Evolutionary conservation across 1,140 invertebrate species (phyloP).

Genomic region (Euborellia annulipes): DNA sequence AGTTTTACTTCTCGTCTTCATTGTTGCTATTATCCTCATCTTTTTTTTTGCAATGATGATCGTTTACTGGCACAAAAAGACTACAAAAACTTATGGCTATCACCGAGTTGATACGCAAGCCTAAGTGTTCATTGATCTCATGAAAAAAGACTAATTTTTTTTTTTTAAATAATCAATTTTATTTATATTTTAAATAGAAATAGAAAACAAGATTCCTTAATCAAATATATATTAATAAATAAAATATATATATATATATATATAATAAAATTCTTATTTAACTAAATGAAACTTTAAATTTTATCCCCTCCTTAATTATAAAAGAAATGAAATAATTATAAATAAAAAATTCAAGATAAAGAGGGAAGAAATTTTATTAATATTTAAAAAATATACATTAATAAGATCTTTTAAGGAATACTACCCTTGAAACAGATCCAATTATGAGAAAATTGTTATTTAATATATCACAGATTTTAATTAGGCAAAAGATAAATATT

Average conservation of each 20-base stretch:
- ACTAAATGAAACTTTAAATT: not conserved
- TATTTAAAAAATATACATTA: not conserved
- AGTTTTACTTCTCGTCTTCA: conserved; percentile 24
- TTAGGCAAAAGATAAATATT: too few relatives aligned
- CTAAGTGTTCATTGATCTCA: not conserved
- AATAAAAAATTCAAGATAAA: not conserved
- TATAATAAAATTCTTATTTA: not conserved
- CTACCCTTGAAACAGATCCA: conserved; percentile 3
- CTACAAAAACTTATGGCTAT: not conserved
- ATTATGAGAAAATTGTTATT: not conserved
- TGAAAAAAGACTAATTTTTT: not conserved
- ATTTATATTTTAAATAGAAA: not conserved
- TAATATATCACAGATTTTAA: too few relatives aligned
- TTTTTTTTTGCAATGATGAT: conserved; percentile 23
- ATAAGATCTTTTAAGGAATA: not conserved
- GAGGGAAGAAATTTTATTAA: not conserved
- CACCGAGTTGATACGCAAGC: not conserved
- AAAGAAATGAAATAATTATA: not conserved
- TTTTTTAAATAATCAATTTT: not conserved
- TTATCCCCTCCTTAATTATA: not conserved
- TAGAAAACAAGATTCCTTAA: not conserved
- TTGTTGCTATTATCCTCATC: conserved; percentile 24
- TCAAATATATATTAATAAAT: not conserved
- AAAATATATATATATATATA: not conserved
- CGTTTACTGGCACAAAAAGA: conserved; percentile 22